Evolutionary conservation across 1,140 invertebrate genomes (phyloP).

Genomic region (Atopsyche davidsoni): DNA sequence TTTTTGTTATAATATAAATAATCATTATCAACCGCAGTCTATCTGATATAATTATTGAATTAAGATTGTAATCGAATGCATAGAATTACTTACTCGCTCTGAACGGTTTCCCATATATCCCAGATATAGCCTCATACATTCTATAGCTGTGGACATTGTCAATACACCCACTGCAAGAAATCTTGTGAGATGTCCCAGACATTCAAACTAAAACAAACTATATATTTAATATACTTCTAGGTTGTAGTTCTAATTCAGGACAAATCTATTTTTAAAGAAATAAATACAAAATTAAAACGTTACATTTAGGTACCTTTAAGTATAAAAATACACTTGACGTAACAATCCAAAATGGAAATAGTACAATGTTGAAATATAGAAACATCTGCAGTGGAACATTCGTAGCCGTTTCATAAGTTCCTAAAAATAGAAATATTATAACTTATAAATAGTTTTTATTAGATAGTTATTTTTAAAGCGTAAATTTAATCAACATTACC

Average conservation of each 20-base stretch:
- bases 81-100: constrained; percentile 64
- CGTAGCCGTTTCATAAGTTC: constrained; percentile 36
- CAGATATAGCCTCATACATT: constrained; percentile 71
- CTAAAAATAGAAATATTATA: constrained; percentile 7
- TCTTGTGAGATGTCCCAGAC: constrained; percentile 64
- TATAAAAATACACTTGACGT: constrained; percentile 57
- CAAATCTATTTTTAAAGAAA: background rate
- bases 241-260: constrained; percentile 7
- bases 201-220: constrained; percentile 60
- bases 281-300: constrained; percentile 15
- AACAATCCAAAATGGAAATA: constrained; percentile 66
- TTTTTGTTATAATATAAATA: background rate
- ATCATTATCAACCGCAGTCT: background rate
- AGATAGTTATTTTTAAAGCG: background rate
- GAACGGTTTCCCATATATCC: constrained; percentile 83
- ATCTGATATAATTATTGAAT: background rate
- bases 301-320: constrained; percentile 49
- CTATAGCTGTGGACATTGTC: constrained; percentile 61
- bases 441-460: background rate
- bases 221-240: constrained; percentile 24
- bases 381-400: constrained; percentile 76
- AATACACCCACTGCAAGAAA: constrained; percentile 70
- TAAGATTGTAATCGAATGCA: background rate
- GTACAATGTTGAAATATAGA: constrained; percentile 72
- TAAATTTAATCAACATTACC: constrained; percentile 8